A percentile compares a stretch with the other conserved stretches of the same genome.
phyloP scores from a whole-genome alignment of 2,888 invertebrate species.

The Plusia festucae region DNA sequence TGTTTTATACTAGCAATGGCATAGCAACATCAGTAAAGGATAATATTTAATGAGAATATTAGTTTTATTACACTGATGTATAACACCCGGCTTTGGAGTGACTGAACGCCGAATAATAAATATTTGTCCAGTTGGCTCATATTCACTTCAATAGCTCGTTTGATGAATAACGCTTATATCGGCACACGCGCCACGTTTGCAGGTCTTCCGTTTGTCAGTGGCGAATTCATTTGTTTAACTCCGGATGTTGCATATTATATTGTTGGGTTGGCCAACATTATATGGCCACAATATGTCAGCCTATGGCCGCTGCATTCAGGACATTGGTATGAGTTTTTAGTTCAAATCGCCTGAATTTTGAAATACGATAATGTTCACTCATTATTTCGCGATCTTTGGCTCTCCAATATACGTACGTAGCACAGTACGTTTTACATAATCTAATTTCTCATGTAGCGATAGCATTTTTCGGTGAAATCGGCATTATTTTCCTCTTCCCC shows the following conservation, averaged over 20 bases:
- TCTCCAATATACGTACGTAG: slow-evolving; percentile 4
- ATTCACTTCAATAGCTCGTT: slow-evolving; percentile 20
- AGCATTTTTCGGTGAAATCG: too few species aligned
- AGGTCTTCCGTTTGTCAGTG: slow-evolving; percentile 63
- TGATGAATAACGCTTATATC: slow-evolving; percentile 49
- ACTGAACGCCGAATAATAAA: slow-evolving; percentile 41
- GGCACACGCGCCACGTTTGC: slow-evolving; percentile 66
- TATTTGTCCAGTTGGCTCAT: slow-evolving; percentile 26
- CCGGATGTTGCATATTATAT: slow-evolving; percentile 62
- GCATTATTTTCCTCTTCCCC: too few species aligned
- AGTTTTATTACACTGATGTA: slow-evolving; percentile 27
- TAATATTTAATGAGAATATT: background rate
- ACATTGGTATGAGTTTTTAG: slow-evolving; percentile 1
- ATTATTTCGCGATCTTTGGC: slow-evolving; percentile 20
- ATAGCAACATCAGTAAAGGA: background rate
- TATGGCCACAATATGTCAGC: slow-evolving; percentile 50
- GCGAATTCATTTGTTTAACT: slow-evolving; percentile 65
- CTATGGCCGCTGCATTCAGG: background rate
- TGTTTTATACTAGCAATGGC: too few species aligned
- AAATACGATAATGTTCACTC: slow-evolving; percentile 6
- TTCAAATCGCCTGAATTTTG: background rate
- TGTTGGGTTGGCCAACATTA: slow-evolving; percentile 55
- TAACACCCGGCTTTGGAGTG: slow-evolving; percentile 20
- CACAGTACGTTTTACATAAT: background rate
- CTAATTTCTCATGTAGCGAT: background rate